Base-by-base conservation (phyloP, 1,140 invertebrate species). In the Eufriesea mexicana region DNA sequence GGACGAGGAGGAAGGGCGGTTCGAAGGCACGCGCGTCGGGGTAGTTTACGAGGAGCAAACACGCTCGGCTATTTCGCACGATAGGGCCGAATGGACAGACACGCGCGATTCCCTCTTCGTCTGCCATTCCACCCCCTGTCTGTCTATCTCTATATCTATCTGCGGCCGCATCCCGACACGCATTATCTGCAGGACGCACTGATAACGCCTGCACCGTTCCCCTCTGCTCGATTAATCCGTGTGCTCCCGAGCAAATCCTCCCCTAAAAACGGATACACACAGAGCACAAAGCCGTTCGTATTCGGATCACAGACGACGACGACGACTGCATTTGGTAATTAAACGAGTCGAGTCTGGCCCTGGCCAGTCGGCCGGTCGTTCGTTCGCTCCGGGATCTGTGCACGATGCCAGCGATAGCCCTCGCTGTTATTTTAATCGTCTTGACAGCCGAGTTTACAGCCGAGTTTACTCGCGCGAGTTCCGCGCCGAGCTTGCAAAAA, bases 21-120 rank as follows among this genome's bases (percentile, higher is more conserved):
- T 61, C 18, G 64, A 80, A 85, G 57, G 79, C 75, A 79, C 84
- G 86, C 71, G 86, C 81, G 75, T 88, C 86, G 54, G 79, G 76
- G 79, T 89, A 51, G 86, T 89, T 89, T 89, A 89, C 86, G 87
- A 89, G 87, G 79, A 88, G 87, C 87, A 88, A 88, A 89, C 86
- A 89, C 86, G 87, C 79, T 79, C 83, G 79, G 72, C 75, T 79
- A 79, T 89, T 88, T 88, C 76, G 79, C 83, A 64, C 83, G 64
- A 81, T 72, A 71, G 68, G 86, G 74, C 85, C 83, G 83, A 76
- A 86, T 84, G 74, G 77, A 75, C 77, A 68, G 78, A 72, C 86
- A 82, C 84, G 67, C 71, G 77, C 54, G 51, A 61, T 70, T 66
- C 83, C 51, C 73, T 84, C 66, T 59, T 78, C 68, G 47, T 75